These are phyloP conservation scores for Macrosteles quadrilineatus DNA, from an alignment of 1,140 invertebrate genomes.

Conservation along the genomic window DNA sequence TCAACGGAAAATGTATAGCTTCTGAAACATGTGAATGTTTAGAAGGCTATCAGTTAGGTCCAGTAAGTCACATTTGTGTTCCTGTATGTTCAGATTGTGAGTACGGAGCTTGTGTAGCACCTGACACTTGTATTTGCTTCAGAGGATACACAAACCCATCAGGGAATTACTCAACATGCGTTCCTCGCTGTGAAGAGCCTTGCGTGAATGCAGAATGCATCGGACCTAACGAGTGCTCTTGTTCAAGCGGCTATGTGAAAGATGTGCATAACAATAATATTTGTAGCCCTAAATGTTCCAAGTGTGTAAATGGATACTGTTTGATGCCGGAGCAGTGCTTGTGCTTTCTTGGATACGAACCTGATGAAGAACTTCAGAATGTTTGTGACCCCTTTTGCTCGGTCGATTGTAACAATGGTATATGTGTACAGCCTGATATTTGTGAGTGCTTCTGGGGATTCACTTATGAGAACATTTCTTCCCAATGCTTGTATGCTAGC, in stretches of 20 bases:
- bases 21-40: background rate
- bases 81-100: background rate
- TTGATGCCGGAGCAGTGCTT: background rate
- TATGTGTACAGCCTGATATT: background rate
- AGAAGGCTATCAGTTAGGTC: background rate
- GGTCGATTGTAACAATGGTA: background rate
- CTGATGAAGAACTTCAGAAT: background rate
- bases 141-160: background rate
- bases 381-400: background rate
- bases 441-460: background rate
- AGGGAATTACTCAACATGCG: background rate
- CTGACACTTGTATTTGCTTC: conserved; percentile 6
- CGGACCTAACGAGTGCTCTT: conserved; percentile 1
- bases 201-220: background rate
- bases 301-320: background rate
- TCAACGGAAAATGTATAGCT: background rate
- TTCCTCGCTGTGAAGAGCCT: background rate
- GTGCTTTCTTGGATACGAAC: background rate
- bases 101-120: background rate
- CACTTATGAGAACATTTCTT: background rate
- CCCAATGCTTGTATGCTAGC: background rate
- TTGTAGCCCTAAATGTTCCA: background rate
- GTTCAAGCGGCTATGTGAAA: background rate
- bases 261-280: background rate
- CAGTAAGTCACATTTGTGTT: background rate